Evolutionary conservation across 2,113 vertebrate species (phyloP).

Genomic region (Phyllopteryx taeniolatus): DNA sequence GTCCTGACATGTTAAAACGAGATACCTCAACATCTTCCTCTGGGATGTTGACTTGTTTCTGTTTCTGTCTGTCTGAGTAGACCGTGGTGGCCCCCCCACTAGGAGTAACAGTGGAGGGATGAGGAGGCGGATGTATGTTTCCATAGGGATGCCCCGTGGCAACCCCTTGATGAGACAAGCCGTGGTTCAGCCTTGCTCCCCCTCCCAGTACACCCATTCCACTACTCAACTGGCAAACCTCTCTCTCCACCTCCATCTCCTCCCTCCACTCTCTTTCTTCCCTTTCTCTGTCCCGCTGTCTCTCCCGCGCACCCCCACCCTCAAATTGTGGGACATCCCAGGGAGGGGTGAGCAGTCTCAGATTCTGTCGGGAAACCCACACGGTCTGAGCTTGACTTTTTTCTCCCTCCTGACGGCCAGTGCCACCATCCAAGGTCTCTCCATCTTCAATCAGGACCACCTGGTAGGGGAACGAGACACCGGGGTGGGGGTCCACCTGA

Average conservation of each 20-base stretch:
- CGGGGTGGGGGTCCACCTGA: constrained; percentile 79
- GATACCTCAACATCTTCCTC: constrained; percentile 76
- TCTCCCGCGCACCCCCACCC: constrained; percentile 62
- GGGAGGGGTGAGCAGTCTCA: constrained; percentile 80
- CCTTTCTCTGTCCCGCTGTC: constrained; percentile 68
- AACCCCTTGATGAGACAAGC: constrained; percentile 50
- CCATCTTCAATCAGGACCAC: constrained; percentile 67
- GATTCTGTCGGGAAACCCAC: constrained; percentile 81
- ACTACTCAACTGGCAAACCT: constrained; percentile 84
- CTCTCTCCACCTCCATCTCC: constrained; percentile 76
- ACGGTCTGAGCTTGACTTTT: constrained; percentile 65
- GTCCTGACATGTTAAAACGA: constrained; percentile 56
- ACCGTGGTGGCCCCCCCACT: constrained; percentile 27
- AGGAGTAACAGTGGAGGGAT: constrained; percentile 43
- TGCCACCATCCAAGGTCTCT: constrained; percentile 24
- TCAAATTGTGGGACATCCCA: constrained; percentile 76
- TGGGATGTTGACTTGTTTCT: constrained; percentile 63
- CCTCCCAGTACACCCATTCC: constrained; percentile 70
- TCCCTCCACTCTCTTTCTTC: constrained; percentile 73
- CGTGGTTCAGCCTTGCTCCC: constrained; percentile 44
- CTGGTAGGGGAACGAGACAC: constrained; percentile 82
- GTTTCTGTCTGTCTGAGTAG: constrained; percentile 42
- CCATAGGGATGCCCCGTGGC: constrained; percentile 50
- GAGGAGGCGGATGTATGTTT: constrained; percentile 50
- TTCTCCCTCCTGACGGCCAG: constrained; percentile 43